Evolutionary conservation across 2,113 vertebrate genomes (phyloP), one percentile per base, ranked within the genome.

Genomic region (Eulemur rufifrons): DNA sequence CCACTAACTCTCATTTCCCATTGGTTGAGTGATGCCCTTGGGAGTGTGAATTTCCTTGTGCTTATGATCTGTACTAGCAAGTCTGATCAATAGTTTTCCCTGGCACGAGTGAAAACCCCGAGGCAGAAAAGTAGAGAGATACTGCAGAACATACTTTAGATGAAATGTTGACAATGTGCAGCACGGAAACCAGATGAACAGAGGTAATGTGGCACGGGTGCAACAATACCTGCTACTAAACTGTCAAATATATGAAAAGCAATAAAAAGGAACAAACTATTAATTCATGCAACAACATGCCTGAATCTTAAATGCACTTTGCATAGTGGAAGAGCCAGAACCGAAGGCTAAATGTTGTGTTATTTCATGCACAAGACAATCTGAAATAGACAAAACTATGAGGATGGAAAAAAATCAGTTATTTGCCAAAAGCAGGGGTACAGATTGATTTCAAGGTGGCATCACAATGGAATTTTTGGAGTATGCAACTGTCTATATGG

Each of bases 121-220:
- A 42, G 34, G 54, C 12, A 56, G 82, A 68, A 71, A 56, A 47
- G 32, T 25, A 61, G 34, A 42, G 14, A 68, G 47, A 54, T 29
- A 12, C 6, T 1, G 11, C 15, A 63, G 86, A 84, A 68, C 25
- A 59, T 3, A 3, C 18, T 12, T 15, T 54, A 23, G 12, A 59
- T 64, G 52, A 29, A 14, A 21, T 2, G 1, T 2, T 17, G 29
- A 5, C 17, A 3, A 0, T 18, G 15, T 39, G 15, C 5, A 74
- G 76, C 25, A 3, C 25, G 14, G 23, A 77, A n/a, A 88, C 8
- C 11, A 20, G 17, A 56, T n/a, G 37, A 21, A 37, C 7, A 0
- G 0, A n/a, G 85, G 71, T 7, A 63, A 45, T 34, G 8, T 68
- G 56, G 37, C 23, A 0, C 25, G 47, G 37, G 61, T 80, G 29